Conservation (phyloP, 2,797 vertebrate species). For the Lates japonicus region DNA sequence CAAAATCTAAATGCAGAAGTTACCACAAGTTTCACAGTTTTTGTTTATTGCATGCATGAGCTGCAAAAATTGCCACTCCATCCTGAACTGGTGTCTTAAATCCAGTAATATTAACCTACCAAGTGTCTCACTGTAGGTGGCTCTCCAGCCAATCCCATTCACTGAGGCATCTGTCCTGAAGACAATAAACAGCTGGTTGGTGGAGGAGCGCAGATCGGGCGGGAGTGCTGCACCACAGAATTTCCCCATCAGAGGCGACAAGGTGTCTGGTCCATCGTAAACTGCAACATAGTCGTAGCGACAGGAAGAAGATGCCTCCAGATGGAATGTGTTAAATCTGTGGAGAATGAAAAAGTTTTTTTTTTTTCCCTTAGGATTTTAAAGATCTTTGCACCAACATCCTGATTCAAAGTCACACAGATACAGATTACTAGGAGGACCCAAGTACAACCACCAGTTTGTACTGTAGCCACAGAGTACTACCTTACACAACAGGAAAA, state of each 20-base stretch:
- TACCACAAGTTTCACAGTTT: too few species aligned
- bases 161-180: slow-evolving; percentile 88
- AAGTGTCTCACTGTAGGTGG: slow-evolving; percentile 88
- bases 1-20: not conserved
- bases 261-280: slow-evolving; percentile 88
- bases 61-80: not conserved
- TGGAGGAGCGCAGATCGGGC: slow-evolving; percentile 86
- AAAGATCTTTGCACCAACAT: not conserved
- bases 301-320: slow-evolving; percentile 89
- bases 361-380: not conserved
- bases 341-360: slow-evolving; percentile 22
- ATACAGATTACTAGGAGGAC: not conserved
- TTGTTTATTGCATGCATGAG: too few species aligned
- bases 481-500: not conserved
- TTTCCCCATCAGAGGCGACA: slow-evolving; percentile 87
- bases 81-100: not conserved
- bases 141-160: slow-evolving; percentile 89
- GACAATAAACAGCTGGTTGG: slow-evolving; percentile 88
- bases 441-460: not conserved
- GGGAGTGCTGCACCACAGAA: slow-evolving; percentile 91
- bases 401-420: not conserved
- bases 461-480: not conserved
- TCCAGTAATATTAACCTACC: slow-evolving; percentile 82
- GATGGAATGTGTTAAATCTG: slow-evolving; percentile 92
- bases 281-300: slow-evolving; percentile 90